Conservation (phyloP, 2,888 invertebrate species). For the Gnatocerus cornutus region DNA sequence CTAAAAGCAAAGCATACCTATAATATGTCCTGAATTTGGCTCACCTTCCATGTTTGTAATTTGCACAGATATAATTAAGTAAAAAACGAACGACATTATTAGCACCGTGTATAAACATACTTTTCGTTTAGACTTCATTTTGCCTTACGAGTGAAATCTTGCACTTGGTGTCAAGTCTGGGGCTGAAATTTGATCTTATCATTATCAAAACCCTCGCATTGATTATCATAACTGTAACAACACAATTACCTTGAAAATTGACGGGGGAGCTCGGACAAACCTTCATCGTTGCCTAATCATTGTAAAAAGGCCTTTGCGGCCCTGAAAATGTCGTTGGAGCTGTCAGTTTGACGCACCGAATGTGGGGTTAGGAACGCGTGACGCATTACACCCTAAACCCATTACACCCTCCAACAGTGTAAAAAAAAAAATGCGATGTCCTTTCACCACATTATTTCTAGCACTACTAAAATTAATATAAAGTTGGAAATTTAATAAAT, state of each 20-base stretch:
- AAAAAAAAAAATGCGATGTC: too few species aligned
- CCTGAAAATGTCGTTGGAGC: slow-evolving; percentile 20
- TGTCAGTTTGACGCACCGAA: slow-evolving; percentile 13
- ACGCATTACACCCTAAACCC: background rate
- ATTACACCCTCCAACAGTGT: background rate
- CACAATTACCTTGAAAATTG: slow-evolving; percentile 25
- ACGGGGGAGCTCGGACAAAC: slow-evolving; percentile 16
- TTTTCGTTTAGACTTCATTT: slow-evolving; percentile 34
- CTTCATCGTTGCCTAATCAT: slow-evolving; percentile 30
- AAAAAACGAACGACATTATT: slow-evolving; percentile 47
- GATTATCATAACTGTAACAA: background rate
- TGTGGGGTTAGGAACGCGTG: slow-evolving; percentile 15
- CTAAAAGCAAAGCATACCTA: slow-evolving; percentile 55
- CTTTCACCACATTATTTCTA: too few species aligned
- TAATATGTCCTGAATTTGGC: slow-evolving; percentile 54
- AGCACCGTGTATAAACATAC: slow-evolving; percentile 22
- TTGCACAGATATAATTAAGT: slow-evolving; percentile 50
- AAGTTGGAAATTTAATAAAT: too few species aligned
- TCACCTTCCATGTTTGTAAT: slow-evolving; percentile 58
- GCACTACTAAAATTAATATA: too few species aligned
- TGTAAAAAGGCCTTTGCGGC: slow-evolving; percentile 26
- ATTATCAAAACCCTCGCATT: background rate
- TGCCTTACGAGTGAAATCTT: slow-evolving; percentile 1
- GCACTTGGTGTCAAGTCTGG: slow-evolving; percentile 22
- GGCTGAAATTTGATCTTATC: slow-evolving; percentile 28